Percentiles rank a stretch among this genome's conserved stretches.
phyloP scores from a whole-genome alignment of 2,888 invertebrate genomes.

The Drosophila prolongata region DNA sequence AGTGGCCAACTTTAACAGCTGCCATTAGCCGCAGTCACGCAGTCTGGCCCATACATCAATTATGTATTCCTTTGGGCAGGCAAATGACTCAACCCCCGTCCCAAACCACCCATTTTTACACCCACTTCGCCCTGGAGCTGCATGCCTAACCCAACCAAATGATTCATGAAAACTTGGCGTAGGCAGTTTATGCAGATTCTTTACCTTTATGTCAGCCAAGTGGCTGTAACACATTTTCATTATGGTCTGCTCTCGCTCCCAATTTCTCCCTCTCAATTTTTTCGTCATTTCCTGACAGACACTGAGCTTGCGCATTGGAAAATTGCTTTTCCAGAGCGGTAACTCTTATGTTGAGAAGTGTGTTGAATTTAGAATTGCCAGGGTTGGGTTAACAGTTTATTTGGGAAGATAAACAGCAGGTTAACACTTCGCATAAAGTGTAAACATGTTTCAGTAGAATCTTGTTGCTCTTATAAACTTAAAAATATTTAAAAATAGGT shows the following conservation, averaged over 20 bases:
- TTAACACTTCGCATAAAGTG: too few relatives aligned
- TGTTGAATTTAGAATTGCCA: conserved; percentile 18
- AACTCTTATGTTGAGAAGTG: conserved; percentile 11
- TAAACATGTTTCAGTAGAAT: too few relatives aligned
- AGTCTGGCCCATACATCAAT: conserved; percentile 49
- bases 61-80: conserved; percentile 42
- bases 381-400: conserved; percentile 11
- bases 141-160: conserved; percentile 60
- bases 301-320: conserved; percentile 58
- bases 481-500: too few relatives aligned
- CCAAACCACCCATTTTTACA: conserved; percentile 26
- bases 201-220: conserved; percentile 34
- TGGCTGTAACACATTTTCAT: conserved; percentile 45
- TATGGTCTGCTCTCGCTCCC: conserved; percentile 20
- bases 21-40: conserved; percentile 52
- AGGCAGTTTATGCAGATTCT: conserved; percentile 37
- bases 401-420: background rate
- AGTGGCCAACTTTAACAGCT: conserved; percentile 17
- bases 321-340: conserved; percentile 7
- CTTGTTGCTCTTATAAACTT: too few relatives aligned
- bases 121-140: conserved; percentile 13
- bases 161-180: conserved; percentile 54
- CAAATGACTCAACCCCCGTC: conserved; percentile 45
- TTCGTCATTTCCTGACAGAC: conserved; percentile 11
- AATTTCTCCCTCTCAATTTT: background rate